A percentile compares a stretch with the other conserved stretches of the same genome.
Conservation (phyloP, 2,797 vertebrate genomes). For the Lithobates pipiens region DNA sequence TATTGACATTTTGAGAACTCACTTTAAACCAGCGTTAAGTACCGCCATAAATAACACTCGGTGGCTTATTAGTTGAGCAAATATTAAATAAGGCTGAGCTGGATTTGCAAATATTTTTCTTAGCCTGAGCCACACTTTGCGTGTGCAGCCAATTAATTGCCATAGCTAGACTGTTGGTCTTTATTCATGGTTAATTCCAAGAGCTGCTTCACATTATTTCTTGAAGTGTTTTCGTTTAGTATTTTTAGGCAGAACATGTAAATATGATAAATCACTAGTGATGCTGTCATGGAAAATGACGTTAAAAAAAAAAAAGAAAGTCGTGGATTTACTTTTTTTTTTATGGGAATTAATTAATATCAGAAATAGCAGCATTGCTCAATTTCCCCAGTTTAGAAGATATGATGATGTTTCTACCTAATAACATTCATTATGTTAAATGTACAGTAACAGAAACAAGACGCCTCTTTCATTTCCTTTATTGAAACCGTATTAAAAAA, state of each 20-base stretch:
- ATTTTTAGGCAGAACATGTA: background rate
- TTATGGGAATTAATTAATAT: too few relatives aligned
- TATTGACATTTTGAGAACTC: slow-evolving; percentile 70
- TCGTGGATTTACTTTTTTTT: too few relatives aligned
- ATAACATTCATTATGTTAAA: too few relatives aligned
- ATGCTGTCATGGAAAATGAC: background rate
- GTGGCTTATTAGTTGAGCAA: slow-evolving; percentile 42
- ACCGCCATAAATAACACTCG: slow-evolving; percentile 51
- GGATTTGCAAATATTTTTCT: slow-evolving; percentile 41
- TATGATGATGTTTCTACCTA: too few relatives aligned
- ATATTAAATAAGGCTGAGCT: slow-evolving; percentile 48
- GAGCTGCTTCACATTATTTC: background rate
- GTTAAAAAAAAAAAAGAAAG: background rate
- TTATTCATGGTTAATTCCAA: background rate
- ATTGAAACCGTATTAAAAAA: slow-evolving; percentile 70
- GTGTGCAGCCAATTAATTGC: slow-evolving; percentile 14
- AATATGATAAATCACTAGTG: background rate
- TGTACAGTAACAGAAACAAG: background rate
- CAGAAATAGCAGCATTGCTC: too few relatives aligned
- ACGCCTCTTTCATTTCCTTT: slow-evolving; percentile 59
- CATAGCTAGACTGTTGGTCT: background rate
- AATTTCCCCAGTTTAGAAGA: too few relatives aligned
- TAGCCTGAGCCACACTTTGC: background rate
- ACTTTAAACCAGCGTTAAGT: slow-evolving; percentile 62
- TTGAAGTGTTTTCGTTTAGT: background rate